These are phyloP conservation scores for Augiades crinisus DNA, from an alignment of 2,888 invertebrate genomes.

Conservation along the genomic window DNA sequence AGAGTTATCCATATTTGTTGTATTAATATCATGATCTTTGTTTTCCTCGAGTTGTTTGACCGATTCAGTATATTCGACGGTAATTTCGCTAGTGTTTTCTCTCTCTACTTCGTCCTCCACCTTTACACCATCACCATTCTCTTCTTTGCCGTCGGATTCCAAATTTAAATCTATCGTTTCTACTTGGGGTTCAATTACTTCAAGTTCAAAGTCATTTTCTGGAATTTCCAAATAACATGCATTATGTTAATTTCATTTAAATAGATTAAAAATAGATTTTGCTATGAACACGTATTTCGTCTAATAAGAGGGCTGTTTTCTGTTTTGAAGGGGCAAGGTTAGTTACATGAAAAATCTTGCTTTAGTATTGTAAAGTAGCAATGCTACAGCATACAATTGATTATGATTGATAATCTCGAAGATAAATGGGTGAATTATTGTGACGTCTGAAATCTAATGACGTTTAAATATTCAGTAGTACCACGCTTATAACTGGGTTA, in stretches of 20 bases:
- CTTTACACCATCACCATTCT: background rate
- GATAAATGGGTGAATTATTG: too few relatives aligned
- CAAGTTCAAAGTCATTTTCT: conserved; percentile 51
- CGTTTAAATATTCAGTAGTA: too few relatives aligned
- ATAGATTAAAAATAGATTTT: background rate
- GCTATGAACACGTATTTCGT: too few relatives aligned
- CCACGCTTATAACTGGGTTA: too few relatives aligned
- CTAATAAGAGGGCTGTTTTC: too few relatives aligned
- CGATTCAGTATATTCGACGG: background rate
- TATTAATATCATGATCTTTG: background rate
- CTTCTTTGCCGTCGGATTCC: conserved; percentile 44
- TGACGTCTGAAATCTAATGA: too few relatives aligned
- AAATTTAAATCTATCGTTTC: conserved; percentile 56
- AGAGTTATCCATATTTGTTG: background rate
- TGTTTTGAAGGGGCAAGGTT: too few relatives aligned
- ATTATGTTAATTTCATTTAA: background rate
- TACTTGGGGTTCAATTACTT: conserved; percentile 53
- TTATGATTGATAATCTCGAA: too few relatives aligned
- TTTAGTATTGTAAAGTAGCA: too few relatives aligned
- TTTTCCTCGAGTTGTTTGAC: too few relatives aligned
- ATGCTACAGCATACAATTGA: too few relatives aligned
- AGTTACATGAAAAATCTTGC: too few relatives aligned
- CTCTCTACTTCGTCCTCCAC: background rate
- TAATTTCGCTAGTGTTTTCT: background rate
- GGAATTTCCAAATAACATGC: conserved; percentile 29